phyloP scores from a whole-genome alignment of 2,888 invertebrate genomes.

The Amaurobius ferox region DNA sequence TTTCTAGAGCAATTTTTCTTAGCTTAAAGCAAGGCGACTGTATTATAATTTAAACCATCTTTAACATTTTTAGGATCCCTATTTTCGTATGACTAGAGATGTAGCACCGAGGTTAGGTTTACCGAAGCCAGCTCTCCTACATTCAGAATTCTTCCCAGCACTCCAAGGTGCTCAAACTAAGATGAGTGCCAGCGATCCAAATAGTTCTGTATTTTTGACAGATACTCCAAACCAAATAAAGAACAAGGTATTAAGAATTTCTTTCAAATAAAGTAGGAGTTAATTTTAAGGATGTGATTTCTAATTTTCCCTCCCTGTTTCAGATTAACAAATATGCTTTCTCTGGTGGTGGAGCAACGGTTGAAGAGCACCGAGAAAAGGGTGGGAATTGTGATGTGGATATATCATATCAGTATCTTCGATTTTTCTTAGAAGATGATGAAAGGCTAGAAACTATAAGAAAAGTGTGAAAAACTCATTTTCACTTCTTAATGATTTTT shows the following conservation, averaged over 20 bases:
- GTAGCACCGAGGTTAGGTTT: constrained; percentile 94
- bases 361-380: constrained; percentile 90
- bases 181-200: constrained; percentile 97
- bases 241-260: constrained; percentile 95
- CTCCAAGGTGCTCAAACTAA: constrained; percentile 97
- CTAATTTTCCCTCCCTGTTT: constrained; percentile 46
- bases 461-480: constrained; percentile 79
- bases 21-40: too few relatives aligned
- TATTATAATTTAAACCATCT: too few relatives aligned
- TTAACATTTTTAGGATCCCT: constrained; percentile 91
- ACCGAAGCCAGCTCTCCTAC: constrained; percentile 91
- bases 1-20: too few relatives aligned
- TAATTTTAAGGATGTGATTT: too few relatives aligned
- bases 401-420: constrained; percentile 94
- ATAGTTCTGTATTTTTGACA: constrained; percentile 95
- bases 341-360: constrained; percentile 94
- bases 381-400: constrained; percentile 97
- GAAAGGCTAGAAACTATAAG: constrained; percentile 86
- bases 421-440: constrained; percentile 97
- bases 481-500: too few relatives aligned
- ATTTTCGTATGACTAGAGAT: constrained; percentile 98
- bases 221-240: constrained; percentile 97
- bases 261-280: too few relatives aligned
- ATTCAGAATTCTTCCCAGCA: constrained; percentile 93
- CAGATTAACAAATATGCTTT: constrained; percentile 96